phyloP scores from a whole-genome alignment of 2,797 vertebrate genomes.

The Cirrhinus molitorella region DNA sequence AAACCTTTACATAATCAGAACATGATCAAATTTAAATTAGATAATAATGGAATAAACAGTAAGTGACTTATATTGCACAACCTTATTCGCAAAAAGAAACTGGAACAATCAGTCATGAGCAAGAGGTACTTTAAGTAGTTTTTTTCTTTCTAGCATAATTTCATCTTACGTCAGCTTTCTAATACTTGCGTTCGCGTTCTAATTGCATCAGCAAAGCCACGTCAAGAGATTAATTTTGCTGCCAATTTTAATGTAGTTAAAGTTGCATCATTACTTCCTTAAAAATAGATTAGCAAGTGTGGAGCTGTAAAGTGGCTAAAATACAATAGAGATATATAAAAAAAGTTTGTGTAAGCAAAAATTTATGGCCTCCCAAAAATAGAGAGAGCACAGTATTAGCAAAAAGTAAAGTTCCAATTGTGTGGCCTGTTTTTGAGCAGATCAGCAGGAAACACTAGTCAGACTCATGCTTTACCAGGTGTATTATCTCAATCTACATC shows the following conservation, averaged over 20 bases:
- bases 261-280: conserved; percentile 59
- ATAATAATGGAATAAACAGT: not conserved
- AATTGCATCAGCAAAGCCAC: conserved; percentile 58
- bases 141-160: conserved; percentile 39
- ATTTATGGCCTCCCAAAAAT: conserved; percentile 29
- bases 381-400: conserved; percentile 36
- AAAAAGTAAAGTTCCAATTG: conserved; percentile 38
- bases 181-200: conserved; percentile 44
- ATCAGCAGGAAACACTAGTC: conserved; percentile 36
- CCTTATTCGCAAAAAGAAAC: not conserved
- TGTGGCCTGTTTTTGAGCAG: conserved; percentile 32
- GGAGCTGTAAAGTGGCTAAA: conserved; percentile 50
- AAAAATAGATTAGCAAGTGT: conserved; percentile 61
- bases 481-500: conserved; percentile 22
- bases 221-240: conserved; percentile 57
- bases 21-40: not conserved
- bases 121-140: not conserved
- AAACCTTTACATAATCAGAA: not conserved
- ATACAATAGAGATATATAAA: conserved; percentile 53
- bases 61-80: not conserved
- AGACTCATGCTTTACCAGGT: not conserved
- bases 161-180: conserved; percentile 46
- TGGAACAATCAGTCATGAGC: not conserved
- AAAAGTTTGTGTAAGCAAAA: conserved; percentile 51
- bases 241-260: conserved; percentile 45